These are phyloP conservation scores for Clarias magur DNA, from an alignment of 2,113 vertebrate genomes.

Conservation along the genomic window DNA sequence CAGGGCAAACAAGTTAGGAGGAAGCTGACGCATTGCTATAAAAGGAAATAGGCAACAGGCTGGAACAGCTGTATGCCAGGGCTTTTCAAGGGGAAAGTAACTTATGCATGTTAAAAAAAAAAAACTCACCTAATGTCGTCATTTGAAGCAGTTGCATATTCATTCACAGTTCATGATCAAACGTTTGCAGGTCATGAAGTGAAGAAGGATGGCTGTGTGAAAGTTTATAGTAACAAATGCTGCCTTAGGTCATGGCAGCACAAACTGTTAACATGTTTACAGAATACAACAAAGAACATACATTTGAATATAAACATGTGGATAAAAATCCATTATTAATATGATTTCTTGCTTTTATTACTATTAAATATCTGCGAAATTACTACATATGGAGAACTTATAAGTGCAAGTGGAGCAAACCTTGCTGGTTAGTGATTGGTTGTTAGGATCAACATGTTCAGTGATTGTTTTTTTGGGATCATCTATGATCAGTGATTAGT, in stretches of 20 bases:
- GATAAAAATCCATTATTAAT: not conserved
- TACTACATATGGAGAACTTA: not conserved
- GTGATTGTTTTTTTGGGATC: not conserved
- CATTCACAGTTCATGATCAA: not conserved
- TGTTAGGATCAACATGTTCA: not conserved
- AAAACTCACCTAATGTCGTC: not conserved
- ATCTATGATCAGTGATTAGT: not conserved
- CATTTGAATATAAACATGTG: no score
- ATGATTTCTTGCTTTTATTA: not conserved
- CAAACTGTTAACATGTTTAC: not conserved
- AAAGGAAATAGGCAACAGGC: constrained; percentile 22
- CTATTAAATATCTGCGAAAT: not conserved
- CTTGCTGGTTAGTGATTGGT: not conserved
- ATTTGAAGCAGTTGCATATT: not conserved
- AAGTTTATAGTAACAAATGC: not conserved
- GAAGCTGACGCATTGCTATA: constrained; percentile 26
- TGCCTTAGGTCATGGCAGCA: not conserved
- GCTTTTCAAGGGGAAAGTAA: no score
- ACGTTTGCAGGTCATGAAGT: not conserved
- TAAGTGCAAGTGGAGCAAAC: not conserved
- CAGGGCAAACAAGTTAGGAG: constrained; percentile 34
- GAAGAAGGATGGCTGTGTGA: not conserved
- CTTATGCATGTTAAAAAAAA: not conserved
- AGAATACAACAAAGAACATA: not conserved
- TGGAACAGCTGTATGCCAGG: not conserved